These are phyloP conservation scores for Leucoptera coffeella DNA, from an alignment of 2,888 invertebrate genomes.

Conservation along the genomic window DNA sequence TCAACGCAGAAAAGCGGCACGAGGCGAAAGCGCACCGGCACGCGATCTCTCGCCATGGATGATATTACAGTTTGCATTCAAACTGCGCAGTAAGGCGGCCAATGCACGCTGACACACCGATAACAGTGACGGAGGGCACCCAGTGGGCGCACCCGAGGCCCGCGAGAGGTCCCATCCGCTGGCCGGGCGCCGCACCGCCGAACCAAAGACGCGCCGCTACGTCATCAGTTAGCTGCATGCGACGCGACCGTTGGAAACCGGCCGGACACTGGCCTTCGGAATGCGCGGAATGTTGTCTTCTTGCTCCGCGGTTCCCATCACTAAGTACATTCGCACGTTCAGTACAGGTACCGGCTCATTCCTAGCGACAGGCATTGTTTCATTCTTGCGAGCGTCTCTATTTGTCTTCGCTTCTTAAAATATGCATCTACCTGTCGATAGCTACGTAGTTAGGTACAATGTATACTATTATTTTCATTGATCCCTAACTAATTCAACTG, in stretches of 20 bases:
- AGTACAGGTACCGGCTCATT: too few relatives aligned
- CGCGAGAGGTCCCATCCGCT: conserved; percentile 11
- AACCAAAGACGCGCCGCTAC: conserved; percentile 21
- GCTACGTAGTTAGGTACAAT: too few relatives aligned
- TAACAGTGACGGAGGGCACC: too few relatives aligned
- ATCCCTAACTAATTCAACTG: too few relatives aligned
- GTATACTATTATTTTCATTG: too few relatives aligned
- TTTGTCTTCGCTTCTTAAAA: too few relatives aligned
- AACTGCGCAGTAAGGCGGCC: conserved; percentile 15
- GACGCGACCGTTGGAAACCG: conserved; percentile 26
- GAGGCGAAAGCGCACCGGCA: conserved; percentile 12
- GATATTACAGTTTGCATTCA: conserved; percentile 13
- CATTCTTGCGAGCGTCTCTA: too few relatives aligned
- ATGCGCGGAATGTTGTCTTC: conserved; percentile 36
- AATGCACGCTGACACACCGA: conserved; percentile 11
- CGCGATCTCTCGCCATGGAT: conserved; percentile 10
- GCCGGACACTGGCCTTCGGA: conserved; percentile 42
- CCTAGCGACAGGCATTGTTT: too few relatives aligned
- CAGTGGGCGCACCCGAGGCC: conserved; percentile 10
- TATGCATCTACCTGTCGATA: too few relatives aligned
- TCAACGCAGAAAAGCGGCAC: conserved; percentile 13
- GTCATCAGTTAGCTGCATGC: conserved; percentile 28
- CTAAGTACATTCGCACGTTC: too few relatives aligned
- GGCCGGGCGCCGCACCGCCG: conserved; percentile 14
- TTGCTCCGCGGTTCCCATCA: too few relatives aligned